These are phyloP conservation scores for Silurus asotus DNA, from an alignment of 2,113 vertebrate genomes.

Conservation along the genomic window DNA sequence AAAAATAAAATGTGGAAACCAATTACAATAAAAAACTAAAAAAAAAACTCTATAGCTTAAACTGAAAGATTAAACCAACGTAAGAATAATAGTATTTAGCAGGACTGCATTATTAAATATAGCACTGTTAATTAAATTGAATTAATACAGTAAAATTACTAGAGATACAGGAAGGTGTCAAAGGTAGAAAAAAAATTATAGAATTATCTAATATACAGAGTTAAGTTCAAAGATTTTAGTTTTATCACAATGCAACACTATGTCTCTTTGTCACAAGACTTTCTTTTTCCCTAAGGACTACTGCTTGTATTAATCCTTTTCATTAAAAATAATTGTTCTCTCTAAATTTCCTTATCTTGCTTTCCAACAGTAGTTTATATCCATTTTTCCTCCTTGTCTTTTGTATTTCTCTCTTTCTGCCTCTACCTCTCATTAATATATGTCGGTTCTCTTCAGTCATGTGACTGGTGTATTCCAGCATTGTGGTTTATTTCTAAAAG, in stretches of 20 bases:
- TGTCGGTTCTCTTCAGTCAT: neutral
- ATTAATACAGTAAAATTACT: no score
- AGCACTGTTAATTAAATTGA: no score
- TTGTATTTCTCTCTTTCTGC: neutral
- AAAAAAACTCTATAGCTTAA: no score
- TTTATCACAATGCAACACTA: neutral
- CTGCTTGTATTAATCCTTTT: neutral
- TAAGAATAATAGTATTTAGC: no score
- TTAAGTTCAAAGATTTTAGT: neutral
- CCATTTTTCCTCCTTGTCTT: neutral
- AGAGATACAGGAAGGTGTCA: no score
- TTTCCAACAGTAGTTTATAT: neutral
- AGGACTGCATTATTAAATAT: no score
- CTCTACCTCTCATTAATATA: neutral
- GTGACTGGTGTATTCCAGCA: neutral
- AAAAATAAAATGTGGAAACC: no score
- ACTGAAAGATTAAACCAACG: no score
- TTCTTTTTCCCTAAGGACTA: neutral
- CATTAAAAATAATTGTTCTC: neutral
- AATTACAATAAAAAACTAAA: no score
- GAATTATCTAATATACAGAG: neutral
- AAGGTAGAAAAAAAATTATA: neutral
- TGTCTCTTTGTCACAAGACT: neutral
- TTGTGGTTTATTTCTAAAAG: conserved; percentile 12
- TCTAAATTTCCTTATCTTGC: neutral